These are phyloP conservation scores for Pemphredon lugubris DNA, from an alignment of 2,888 invertebrate genomes.

Conservation along the genomic window DNA sequence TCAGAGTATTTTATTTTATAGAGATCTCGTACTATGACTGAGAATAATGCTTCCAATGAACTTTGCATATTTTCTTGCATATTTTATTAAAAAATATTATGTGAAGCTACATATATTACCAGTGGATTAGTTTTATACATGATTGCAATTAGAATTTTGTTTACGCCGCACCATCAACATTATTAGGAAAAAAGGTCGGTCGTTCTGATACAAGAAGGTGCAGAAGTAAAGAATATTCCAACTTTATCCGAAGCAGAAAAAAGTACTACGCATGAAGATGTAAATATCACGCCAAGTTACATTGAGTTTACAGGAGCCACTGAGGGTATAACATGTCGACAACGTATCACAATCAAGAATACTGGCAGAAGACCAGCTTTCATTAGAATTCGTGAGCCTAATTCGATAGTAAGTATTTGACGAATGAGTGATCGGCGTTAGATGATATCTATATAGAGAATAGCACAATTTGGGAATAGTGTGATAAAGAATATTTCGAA, in stretches of 20 bases:
- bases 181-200: conserved; percentile 17
- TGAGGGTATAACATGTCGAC: conserved; percentile 77
- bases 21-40: too few species aligned
- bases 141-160: too few species aligned
- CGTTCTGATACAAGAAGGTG: conserved; percentile 29
- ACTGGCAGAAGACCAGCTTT: conserved; percentile 73
- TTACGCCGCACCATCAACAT: too few species aligned
- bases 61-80: too few species aligned
- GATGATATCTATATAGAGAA: neutral
- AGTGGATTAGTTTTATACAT: too few species aligned
- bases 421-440: conserved; percentile 20
- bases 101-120: too few species aligned
- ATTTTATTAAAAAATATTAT: too few species aligned
- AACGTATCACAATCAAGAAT: conserved; percentile 77
- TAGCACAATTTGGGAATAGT: neutral
- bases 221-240: conserved; percentile 15
- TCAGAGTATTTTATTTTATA: too few species aligned
- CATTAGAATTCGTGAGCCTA: conserved; percentile 76
- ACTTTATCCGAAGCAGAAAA: neutral
- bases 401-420: conserved; percentile 80
- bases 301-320: conserved; percentile 80
- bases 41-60: too few species aligned
- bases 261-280: conserved; percentile 59
- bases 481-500: too few species aligned
- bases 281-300: conserved; percentile 77